Evolutionary conservation across 2,888 invertebrate species (phyloP), one percentile per base, ranked within the genome.

Genomic region (Harpalus rufipes): DNA sequence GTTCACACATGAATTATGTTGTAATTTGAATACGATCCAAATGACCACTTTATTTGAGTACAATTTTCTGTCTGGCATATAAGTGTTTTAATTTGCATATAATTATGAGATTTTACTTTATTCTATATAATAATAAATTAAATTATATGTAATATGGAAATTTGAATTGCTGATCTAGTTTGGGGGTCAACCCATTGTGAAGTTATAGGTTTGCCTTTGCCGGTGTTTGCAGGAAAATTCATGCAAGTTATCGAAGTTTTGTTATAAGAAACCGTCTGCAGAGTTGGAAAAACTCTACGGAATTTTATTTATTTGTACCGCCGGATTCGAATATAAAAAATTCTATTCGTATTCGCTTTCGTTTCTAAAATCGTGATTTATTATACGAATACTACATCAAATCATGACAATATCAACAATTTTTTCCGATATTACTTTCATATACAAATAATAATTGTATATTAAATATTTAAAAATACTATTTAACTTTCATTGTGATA

Each of bases 231-330:
- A 14, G 58, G 58, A 78, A 56, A 56, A 58, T 78, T 78, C 78
- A 12, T 78, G 78, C 51, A 58, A 21, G 56, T 78, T 51, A 78
- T 78, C 78, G 58, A 78, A 78, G 78, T 78, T 78, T 78, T 58
- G 51, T 56, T 58, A 78, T 25, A 78, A 78, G 58, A 78, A 78
- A 78, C 58, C 18, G 78, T 78, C 78, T 56, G 56, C 32, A 32
- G 32, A 78, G 56, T 78, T 78, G 7, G 78, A n/a, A 58, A 56
- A 68, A 68, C 32, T 68, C 39, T 12, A 25, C 25, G 14, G 12
- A 25, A 68, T 32, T 68, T 68, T 39, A 4, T 39, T 39, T 68
- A 68, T 68, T 68, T 68, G 68, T 39, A 68, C 12, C 21, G 63
- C 18, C 25, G 63, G 8, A 21, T 63, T 32, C 32, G 32, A 63